Conservation (phyloP, 2,797 vertebrate species). For the Schizothorax lantsangensis region DNA sequence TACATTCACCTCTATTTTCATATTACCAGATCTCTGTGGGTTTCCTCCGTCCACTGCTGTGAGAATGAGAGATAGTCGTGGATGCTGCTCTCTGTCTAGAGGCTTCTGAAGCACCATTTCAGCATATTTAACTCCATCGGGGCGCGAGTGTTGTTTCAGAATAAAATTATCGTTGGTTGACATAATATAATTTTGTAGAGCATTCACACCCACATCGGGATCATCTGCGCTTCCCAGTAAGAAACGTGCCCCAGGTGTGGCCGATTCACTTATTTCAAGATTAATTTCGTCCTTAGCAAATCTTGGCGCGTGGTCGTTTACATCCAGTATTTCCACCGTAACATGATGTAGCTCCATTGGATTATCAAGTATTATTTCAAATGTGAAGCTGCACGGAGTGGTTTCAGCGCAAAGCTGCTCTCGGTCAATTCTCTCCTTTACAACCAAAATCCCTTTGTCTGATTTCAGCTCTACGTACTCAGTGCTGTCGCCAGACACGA, state of each 20-base stretch:
- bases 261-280: constrained; percentile 64
- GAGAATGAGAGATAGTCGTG: constrained; percentile 57
- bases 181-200: background rate
- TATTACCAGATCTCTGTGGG: constrained; percentile 62
- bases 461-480: constrained; percentile 81
- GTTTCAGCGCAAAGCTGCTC: constrained; percentile 75
- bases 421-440: constrained; percentile 76
- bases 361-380: constrained; percentile 69
- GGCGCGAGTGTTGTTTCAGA: constrained; percentile 53
- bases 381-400: constrained; percentile 65
- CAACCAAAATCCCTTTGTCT: constrained; percentile 76
- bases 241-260: constrained; percentile 46
- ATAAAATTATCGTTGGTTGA: constrained; percentile 32
- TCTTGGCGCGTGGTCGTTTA: constrained; percentile 63
- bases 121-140: constrained; percentile 57
- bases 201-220: constrained; percentile 49
- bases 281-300: constrained; percentile 54
- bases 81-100: constrained; percentile 63
- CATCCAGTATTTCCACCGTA: constrained; percentile 62
- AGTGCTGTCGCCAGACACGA: constrained; percentile 78
- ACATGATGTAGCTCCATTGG: constrained; percentile 65
- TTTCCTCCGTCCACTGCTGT: constrained; percentile 68
- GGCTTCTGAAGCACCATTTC: constrained; percentile 66
- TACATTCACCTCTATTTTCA: constrained; percentile 63
- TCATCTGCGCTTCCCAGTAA: constrained; percentile 56